Percentiles rank a stretch among this genome's conserved stretches.
These are phyloP conservation scores for Rhinella marina DNA, from an alignment of 2,797 vertebrate species.

Conservation along the genomic window DNA sequence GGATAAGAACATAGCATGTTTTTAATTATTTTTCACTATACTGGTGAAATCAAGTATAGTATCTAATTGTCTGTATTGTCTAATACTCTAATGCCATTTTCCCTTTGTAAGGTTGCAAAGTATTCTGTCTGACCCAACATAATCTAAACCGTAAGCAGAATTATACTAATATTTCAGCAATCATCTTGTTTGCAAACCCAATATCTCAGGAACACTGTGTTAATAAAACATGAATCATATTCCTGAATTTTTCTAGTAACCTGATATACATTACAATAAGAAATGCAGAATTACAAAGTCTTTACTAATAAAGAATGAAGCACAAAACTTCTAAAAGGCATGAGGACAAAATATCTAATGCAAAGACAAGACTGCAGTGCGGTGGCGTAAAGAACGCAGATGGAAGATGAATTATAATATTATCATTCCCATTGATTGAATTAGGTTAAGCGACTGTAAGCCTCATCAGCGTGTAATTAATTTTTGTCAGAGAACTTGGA, in stretches of 20 bases:
- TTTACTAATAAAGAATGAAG: background rate
- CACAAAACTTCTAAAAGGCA: background rate
- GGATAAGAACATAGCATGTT: too few relatives aligned
- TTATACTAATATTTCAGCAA: background rate
- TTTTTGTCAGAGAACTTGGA: constrained; percentile 17
- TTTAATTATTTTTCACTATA: background rate
- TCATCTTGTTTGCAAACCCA: background rate
- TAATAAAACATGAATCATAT: background rate
- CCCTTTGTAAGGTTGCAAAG: background rate
- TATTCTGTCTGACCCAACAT: background rate
- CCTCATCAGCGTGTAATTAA: constrained; percentile 38
- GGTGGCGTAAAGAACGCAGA: background rate
- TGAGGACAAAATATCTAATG: background rate
- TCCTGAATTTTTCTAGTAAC: background rate
- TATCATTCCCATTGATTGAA: constrained; percentile 43
- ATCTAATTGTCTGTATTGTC: background rate
- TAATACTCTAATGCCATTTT: background rate
- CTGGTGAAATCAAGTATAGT: background rate
- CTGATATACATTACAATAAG: background rate
- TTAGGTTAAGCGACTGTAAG: constrained; percentile 38
- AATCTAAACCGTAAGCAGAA: background rate
- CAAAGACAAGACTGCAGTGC: constrained; percentile 3
- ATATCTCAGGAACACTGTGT: background rate
- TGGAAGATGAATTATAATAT: constrained; percentile 41
- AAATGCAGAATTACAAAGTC: background rate